Percentiles rank a stretch among this genome's conserved stretches.
Conservation (phyloP, 2,888 invertebrate genomes). For the Norana najaformis region DNA sequence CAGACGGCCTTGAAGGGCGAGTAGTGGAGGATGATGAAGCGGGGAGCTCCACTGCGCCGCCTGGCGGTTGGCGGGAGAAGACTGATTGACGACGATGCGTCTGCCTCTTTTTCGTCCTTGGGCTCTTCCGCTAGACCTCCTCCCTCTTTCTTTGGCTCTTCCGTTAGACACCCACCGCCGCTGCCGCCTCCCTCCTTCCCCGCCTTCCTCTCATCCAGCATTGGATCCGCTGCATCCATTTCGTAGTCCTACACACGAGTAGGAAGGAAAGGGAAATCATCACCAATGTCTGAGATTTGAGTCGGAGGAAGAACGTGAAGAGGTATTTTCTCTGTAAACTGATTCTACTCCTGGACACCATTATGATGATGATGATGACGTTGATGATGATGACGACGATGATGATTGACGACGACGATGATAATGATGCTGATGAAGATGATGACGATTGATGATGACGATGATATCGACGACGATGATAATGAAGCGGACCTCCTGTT, state of each 20-base stretch:
- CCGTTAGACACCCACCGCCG: not conserved
- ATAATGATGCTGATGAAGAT: no score
- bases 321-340: no score
- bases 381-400: no score
- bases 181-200: not conserved
- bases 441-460: no score
- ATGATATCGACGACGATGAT: no score
- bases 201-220: not conserved
- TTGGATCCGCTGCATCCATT: not conserved
- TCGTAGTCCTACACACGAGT: not conserved
- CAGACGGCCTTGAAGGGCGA: slow-evolving; percentile 64
- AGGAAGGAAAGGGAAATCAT: not conserved
- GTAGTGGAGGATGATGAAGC: slow-evolving; percentile 62
- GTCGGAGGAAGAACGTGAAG: no score
- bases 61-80: not conserved
- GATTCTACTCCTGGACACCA: not conserved
- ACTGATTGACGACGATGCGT: not conserved
- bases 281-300: no score
- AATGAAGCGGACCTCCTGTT: not conserved
- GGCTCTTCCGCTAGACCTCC: not conserved
- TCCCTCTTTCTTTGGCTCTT: not conserved
- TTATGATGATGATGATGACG: slow-evolving; percentile 28
- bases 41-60: slow-evolving; percentile 45
- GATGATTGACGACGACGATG: no score
- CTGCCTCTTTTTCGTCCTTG: not conserved